These are phyloP conservation scores for Vulpes vulpes DNA, from an alignment of 2,113 vertebrate species.

Conservation along the genomic window DNA sequence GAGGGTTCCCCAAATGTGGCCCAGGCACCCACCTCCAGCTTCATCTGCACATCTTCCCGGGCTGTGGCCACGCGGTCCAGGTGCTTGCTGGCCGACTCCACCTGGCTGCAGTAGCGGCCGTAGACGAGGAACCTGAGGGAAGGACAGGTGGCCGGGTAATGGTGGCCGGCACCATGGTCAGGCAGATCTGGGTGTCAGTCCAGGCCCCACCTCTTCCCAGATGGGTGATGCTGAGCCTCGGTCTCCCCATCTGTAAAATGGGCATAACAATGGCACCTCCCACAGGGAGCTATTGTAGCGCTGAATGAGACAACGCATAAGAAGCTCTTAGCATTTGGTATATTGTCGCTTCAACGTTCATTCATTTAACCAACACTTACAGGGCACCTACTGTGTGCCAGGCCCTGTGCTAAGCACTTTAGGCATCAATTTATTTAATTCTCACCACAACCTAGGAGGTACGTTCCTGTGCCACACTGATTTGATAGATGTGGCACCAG, in stretches of 20 bases:
- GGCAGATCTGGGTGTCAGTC: background rate
- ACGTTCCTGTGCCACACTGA: background rate
- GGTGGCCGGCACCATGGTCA: background rate
- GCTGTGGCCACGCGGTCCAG: conserved; percentile 89
- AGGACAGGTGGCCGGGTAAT: background rate
- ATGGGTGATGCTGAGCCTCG: background rate
- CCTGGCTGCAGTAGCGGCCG: conserved; percentile 95
- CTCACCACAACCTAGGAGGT: background rate
- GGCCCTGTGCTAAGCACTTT: background rate
- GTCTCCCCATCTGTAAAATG: background rate
- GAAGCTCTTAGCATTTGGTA: background rate
- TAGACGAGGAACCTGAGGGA: conserved; percentile 91
- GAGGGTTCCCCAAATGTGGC: background rate
- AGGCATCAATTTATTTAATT: background rate
- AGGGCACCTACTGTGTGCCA: background rate
- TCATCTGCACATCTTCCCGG: conserved; percentile 93
- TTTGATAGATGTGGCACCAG: background rate
- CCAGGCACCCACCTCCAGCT: conserved; percentile 90
- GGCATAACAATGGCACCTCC: background rate
- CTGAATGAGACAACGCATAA: background rate
- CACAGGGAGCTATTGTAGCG: rapidly evolving
- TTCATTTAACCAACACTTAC: background rate
- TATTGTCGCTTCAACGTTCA: background rate
- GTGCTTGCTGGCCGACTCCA: conserved; percentile 92
- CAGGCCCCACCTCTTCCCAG: background rate